Evolutionary conservation across 2,888 invertebrate genomes (phyloP), one percentile per base, ranked within the genome.

Genomic region (Gymnocheta viridis): DNA sequence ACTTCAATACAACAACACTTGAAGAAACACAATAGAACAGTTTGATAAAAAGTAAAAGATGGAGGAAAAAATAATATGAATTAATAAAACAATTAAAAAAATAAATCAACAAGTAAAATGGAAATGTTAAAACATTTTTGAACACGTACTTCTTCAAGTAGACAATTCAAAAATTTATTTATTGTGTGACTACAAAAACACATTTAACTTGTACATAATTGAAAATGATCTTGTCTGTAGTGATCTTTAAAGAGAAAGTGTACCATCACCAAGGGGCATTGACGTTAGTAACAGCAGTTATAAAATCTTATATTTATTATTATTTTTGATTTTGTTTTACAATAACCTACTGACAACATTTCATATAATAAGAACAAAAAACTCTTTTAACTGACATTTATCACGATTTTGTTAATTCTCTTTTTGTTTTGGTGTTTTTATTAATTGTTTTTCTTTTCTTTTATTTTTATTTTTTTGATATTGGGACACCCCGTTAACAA

Each of bases 191-290:
- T 2, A 38, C 14, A 12, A 41, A 44, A 47, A 47, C 12, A 58
- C 44, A 66, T 60, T 29, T 14, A 24, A 38, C 7, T 54, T 54
- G n/a, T n/a, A n/a, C n/a, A n/a, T n/a, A 64, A 64, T 22, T 54
- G 22, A 41, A 32, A 17, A 32, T 58, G 1, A 10, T 19, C 2
- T 19, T 19, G 10, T 4, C 19, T 14, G 56, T 27, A 35, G 24
- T 81, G 49, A 69, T 69, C 78, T 85, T 60, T 60, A 58, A 32
- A 67, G 69, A 73, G 80, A 81, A 62, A 80, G 64, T 74, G 56
- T 73, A 54, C 58, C 27, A 7, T n/a, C 47, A 19, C 19, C n/a
- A 56, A 4, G 9, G 29, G 27, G 2, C 29, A 9, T 9, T 12
- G 19, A 35, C 29, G 35, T 41, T 6, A 60, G 47, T 35, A 73